Evolutionary conservation across 1,140 invertebrate genomes (phyloP), one percentile per base, ranked within the genome.

Genomic region (Thrips palmi): DNA sequence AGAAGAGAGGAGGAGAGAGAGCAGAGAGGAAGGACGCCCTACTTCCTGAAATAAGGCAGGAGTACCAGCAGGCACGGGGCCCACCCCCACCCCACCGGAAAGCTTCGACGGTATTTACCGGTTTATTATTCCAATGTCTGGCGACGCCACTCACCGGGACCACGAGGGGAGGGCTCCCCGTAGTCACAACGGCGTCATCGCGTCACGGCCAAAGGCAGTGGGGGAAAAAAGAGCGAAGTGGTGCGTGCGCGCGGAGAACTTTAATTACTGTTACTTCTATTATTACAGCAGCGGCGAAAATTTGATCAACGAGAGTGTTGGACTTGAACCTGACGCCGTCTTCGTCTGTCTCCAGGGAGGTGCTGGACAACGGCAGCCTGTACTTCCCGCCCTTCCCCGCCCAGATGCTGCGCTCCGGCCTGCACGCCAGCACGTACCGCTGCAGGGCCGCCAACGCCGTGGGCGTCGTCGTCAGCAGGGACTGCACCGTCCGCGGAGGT

Each of bases 401-500:
- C 4, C 66, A 74, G 49, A 74, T 77, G 53, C 85, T 79, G 57
- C 64, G 72, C 23, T 70, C 76, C 27, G 73, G 79, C 51, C 68
- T 89, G 2, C 86, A 89, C 60, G 71, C 73, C 30, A 69, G 77
- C 10, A 65, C 71, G 28, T 87, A 87, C 60, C 65, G 80, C 44
- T 89, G 85, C 52, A 59, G 77, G 14, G 84, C 82, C 6, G 68
- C 71, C 47, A 88, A 83, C 60, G 62, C 70, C n/a, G 74, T 75
- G 29, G 85, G 86, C 12, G 71, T 70, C 10, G 74, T 84, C 40
- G 63, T 87, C 11, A 85, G 81, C 42, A 59, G 82, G 23, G 79
- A 83, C 51, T 77, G 87, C 54, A 70, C 72, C 42, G 71, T 85
- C 30, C 71, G 76, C 49, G 80, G 81, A 59, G 84, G 85, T 89